Conservation (phyloP, 2,113 vertebrate species). For the Rhea americana region DNA sequence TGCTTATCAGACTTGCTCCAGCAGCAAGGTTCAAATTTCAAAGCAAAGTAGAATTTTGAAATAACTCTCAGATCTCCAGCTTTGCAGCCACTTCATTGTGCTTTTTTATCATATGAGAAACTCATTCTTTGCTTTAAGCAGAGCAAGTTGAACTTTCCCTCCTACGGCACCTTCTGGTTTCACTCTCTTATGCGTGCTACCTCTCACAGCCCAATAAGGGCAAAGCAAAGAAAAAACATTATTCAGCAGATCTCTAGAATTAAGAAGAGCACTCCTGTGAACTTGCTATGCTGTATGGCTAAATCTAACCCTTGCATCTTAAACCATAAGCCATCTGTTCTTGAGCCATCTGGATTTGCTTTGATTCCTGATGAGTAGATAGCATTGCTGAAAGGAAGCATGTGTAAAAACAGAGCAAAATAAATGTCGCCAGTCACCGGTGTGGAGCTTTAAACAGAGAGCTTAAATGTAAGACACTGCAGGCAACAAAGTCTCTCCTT, state of each 20-base stretch:
- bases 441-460: slow-evolving; percentile 11
- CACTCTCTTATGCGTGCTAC: not conserved
- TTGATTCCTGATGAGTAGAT: slow-evolving; percentile 44
- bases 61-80: not conserved
- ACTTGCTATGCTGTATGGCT: not conserved
- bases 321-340: slow-evolving; percentile 50
- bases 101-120: not conserved
- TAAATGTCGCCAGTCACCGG: not conserved
- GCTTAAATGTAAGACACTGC: not conserved
- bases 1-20: not conserved
- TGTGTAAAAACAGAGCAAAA: slow-evolving; percentile 50
- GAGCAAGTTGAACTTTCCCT: not conserved
- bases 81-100: not conserved
- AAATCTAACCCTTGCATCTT: slow-evolving; percentile 13
- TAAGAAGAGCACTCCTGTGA: not conserved
- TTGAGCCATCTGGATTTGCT: slow-evolving; percentile 54
- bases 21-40: not conserved
- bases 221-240: slow-evolving; percentile 15
- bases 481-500: not conserved
- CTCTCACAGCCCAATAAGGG: not conserved
- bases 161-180: slow-evolving; percentile 9
- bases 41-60: not conserved
- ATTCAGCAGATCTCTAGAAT: slow-evolving; percentile 16
- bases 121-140: not conserved
- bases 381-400: slow-evolving; percentile 37